Base-by-base conservation (phyloP, 2,113 vertebrate species). In the Colistium nudipinnis region DNA sequence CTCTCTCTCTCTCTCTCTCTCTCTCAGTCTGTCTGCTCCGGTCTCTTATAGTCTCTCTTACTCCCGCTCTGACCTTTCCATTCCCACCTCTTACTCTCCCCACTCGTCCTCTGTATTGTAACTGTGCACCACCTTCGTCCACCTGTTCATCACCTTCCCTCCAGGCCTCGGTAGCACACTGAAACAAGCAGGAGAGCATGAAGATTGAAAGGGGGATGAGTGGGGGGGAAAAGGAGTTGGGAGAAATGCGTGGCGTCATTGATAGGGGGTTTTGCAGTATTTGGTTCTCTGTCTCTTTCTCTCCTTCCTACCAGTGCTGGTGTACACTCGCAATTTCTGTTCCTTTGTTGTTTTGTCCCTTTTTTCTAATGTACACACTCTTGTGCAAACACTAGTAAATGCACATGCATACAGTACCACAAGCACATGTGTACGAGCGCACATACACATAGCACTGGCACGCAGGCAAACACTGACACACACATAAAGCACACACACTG, bases 171-270 rank as follows among this genome's bases (percentile, higher is more conserved):
- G 51, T 70, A 62, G 57, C 76, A 75, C 60, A 47, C 33, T 47
- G 69, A 74, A 80, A 76, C 44, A 70, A 68, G 61, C 52, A n/a
- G 70, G 74, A 66, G 78, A 33, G 19, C n/a, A n/a, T 65, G 64
- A 78, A 75, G 68, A 71, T 45, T 65, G 67, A 73, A 69, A 64
- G 36, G 28, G 33, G 52, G 33, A 62, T 54, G 64, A 49, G 30
- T 4, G 31, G 41, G 25, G 44, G 48, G 24, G 64, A 30, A 47
- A 43, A 30, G 9, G 39, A 74, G 63, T 22, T 12, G 31, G 43
- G 55, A 66, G 27, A 63, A 45, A 35, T 43, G 33, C 59, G n/a
- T 25, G 24, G 63, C 35, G 4, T 48, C 43, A 31, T 44, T 64
- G 52, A 54, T 53, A 71, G 59, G 51, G 70, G 56, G 70, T n/a